Percentiles rank a stretch among this genome's conserved stretches.
Conservation (phyloP, 2,113 vertebrate species). For the Ameiurus melas region DNA sequence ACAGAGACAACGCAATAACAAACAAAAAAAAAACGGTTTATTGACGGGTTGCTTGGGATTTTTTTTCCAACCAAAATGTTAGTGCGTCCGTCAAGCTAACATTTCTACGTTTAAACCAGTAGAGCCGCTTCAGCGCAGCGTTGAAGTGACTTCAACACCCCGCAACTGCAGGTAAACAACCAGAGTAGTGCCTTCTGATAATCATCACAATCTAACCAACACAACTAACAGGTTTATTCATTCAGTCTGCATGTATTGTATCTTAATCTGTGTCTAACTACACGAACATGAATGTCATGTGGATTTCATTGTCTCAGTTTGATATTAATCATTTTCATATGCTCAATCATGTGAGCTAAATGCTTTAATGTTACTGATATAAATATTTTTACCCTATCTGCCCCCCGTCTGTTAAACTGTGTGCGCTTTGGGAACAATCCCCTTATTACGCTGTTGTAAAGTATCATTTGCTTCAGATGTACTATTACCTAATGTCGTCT, state of each 20-base stretch:
- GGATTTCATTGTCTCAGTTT: not conserved
- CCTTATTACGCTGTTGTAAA: not conserved
- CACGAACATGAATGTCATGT: not conserved
- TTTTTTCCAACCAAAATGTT: constrained; percentile 16
- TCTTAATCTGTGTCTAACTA: not conserved
- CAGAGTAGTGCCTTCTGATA: not conserved
- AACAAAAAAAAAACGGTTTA: not conserved
- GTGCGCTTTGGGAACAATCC: not conserved
- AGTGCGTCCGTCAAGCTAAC: not conserved
- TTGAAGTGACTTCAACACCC: not conserved
- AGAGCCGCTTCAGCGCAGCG: not conserved
- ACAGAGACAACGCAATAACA: not conserved
- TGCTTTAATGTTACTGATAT: not conserved
- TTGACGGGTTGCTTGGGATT: not conserved
- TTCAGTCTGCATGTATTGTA: too few relatives aligned
- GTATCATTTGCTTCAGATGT: not conserved
- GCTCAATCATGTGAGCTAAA: not conserved
- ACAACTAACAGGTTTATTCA: too few relatives aligned
- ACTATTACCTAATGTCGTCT: not conserved
- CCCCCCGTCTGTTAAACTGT: too few relatives aligned
- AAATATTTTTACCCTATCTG: not conserved
- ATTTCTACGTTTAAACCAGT: not conserved
- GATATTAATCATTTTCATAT: not conserved
- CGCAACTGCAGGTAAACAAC: constrained; percentile 50
- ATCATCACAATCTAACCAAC: not conserved